phyloP scores from a whole-genome alignment of 2,888 invertebrate species.

The Agrypnus murinus region DNA sequence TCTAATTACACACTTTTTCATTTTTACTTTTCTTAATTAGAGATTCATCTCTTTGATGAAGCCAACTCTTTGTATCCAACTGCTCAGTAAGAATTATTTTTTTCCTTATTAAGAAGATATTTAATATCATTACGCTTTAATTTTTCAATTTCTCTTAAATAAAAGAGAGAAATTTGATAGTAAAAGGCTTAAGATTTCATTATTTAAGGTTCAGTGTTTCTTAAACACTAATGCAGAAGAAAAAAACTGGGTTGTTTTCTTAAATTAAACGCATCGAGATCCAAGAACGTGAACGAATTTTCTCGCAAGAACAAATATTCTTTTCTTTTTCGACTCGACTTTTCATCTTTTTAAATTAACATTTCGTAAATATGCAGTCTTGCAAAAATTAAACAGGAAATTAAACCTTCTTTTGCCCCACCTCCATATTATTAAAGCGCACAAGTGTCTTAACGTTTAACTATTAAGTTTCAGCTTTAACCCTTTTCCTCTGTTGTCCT shows the following conservation, averaged over 20 bases:
- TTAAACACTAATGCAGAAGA: slow-evolving; percentile 7
- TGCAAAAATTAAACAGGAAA: slow-evolving; percentile 36
- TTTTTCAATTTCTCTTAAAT: too few species aligned
- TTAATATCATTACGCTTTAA: too few species aligned
- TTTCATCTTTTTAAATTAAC: slow-evolving; percentile 19
- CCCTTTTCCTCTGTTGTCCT: slow-evolving; percentile 14
- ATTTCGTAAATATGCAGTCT: slow-evolving; percentile 26
- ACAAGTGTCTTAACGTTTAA: slow-evolving; percentile 18
- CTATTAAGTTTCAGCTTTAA: slow-evolving; percentile 7
- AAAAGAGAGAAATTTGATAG: background rate
- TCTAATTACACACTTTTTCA: too few species aligned
- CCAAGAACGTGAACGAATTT: slow-evolving; percentile 15
- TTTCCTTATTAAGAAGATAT: too few species aligned
- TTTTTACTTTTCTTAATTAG: too few species aligned
- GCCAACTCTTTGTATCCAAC: too few species aligned
- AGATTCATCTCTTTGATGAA: too few species aligned
- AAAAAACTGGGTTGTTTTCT: slow-evolving; percentile 25
- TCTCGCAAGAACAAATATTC: slow-evolving; percentile 5
- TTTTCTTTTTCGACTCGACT: background rate
- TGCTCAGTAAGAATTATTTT: too few species aligned
- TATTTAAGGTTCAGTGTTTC: background rate
- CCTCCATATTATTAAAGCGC: background rate
- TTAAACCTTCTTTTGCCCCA: slow-evolving; percentile 30
- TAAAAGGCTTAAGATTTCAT: slow-evolving; percentile 12
- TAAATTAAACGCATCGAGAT: slow-evolving; percentile 32